Evolutionary conservation across 64 coral and sea anemone genomes (phyloP).

Genomic region (Montipora foliosa): DNA sequence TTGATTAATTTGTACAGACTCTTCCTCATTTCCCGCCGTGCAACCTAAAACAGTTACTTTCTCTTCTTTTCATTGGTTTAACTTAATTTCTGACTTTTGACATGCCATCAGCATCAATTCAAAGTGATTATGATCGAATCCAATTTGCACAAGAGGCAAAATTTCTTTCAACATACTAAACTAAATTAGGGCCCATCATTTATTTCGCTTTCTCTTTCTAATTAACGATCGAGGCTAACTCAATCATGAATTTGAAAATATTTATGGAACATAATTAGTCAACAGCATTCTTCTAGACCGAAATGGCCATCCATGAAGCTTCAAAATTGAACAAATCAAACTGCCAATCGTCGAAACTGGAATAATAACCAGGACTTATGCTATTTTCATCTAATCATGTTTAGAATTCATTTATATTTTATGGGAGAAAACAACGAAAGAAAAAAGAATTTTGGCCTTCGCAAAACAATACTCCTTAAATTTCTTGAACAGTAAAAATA

Average conservation of each 20-base stretch:
- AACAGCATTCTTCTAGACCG: not conserved
- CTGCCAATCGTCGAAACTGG: not conserved
- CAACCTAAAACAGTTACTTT: constrained; percentile 30
- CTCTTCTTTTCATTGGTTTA: not conserved
- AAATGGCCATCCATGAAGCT: not conserved
- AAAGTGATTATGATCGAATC: constrained; percentile 22
- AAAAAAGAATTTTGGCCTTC: not conserved
- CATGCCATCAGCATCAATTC: constrained; percentile 37
- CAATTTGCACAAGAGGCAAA: constrained; percentile 14
- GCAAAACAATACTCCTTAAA: not conserved
- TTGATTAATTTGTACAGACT: constrained; percentile 49
- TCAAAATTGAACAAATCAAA: not conserved
- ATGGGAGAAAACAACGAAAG: not conserved
- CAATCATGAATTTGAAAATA: not conserved
- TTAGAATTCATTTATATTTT: constrained; percentile 24
- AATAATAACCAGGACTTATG: not conserved
- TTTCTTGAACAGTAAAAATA: not conserved
- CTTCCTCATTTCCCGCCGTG: constrained; percentile 32
- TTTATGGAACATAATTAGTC: constrained; percentile 15
- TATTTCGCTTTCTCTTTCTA: constrained; percentile 9
- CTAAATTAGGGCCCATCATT: constrained; percentile 31
- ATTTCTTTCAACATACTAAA: constrained; percentile 18
- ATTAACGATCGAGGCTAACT: constrained; percentile 4
- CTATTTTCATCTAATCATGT: constrained; percentile 44
- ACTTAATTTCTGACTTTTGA: constrained; percentile 37